A percentile compares a stretch with the other conserved stretches of the same genome.
phyloP scores from a whole-genome alignment of 2,888 invertebrate species.

The Zygogramma bicolorata region DNA sequence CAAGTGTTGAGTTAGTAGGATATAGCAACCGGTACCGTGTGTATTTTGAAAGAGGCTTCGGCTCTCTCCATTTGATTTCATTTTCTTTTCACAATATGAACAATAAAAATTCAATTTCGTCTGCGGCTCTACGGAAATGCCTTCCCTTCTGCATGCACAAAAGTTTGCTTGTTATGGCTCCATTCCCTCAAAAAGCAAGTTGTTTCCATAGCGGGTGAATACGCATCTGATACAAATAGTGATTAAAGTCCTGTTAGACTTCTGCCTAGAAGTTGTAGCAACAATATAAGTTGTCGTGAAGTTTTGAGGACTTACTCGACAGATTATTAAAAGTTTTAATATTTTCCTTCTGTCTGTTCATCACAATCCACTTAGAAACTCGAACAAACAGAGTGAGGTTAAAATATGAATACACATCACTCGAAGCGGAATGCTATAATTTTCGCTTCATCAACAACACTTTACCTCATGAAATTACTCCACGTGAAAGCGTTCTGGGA shows the following conservation, averaged over 20 bases:
- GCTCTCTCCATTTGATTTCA: too few species aligned
- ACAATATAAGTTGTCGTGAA: conserved; percentile 49
- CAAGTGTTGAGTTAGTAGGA: too few species aligned
- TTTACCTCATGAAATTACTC: conserved; percentile 11
- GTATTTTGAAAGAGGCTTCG: too few species aligned
- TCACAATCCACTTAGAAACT: conserved; percentile 34
- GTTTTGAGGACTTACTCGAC: conserved; percentile 38
- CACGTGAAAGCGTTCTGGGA: neutral
- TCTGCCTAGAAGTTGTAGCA: conserved; percentile 40
- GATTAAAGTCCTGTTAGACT: conserved; percentile 39
- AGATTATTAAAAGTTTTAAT: conserved; percentile 52
- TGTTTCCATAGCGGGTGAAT: conserved; percentile 23
- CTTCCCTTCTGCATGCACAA: too few species aligned
- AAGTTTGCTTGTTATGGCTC: conserved; percentile 16
- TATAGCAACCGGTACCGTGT: too few species aligned
- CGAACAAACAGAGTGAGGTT: neutral
- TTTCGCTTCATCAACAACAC: conserved; percentile 40
- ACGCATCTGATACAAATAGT: conserved; percentile 36
- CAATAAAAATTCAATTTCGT: too few species aligned
- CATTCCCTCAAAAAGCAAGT: conserved; percentile 23
- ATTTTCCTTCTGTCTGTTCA: conserved; percentile 45
- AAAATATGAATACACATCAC: neutral
- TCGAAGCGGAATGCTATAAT: conserved; percentile 33
- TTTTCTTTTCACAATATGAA: too few species aligned
- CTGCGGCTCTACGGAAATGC: too few species aligned